Percentiles rank a stretch among this genome's conserved stretches.
Evolutionary conservation across 35 echinoderm and acorn worm genomes (phyloP).

Genomic region (Anneissia japonica): DNA sequence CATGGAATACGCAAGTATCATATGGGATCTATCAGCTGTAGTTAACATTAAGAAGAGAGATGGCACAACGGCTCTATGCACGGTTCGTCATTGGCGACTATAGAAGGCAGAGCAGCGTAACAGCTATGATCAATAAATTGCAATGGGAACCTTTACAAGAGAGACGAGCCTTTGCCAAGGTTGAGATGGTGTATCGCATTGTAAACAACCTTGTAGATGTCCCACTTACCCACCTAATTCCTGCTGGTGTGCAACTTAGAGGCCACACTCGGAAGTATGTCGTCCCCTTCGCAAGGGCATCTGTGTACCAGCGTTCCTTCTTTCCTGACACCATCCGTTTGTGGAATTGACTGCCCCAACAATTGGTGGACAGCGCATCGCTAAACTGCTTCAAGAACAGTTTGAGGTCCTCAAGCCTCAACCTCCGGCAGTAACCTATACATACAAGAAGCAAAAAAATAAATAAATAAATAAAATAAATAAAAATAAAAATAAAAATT

Average conservation of each 20-base stretch:
- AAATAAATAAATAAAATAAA: too few relatives aligned
- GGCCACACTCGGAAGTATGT: too few relatives aligned
- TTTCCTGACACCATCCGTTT: constrained; percentile 9
- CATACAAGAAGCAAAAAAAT: too few relatives aligned
- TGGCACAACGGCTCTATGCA: constrained; percentile 8
- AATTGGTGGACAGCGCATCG: too few relatives aligned
- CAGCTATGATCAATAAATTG: constrained; percentile 21
- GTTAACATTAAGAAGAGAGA: constrained; percentile 16
- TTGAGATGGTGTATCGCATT: constrained; percentile 11
- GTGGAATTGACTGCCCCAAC: constrained; percentile 5
- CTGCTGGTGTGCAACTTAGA: too few relatives aligned
- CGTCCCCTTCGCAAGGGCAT: background rate
- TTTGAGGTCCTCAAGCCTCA: too few relatives aligned
- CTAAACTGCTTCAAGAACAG: too few relatives aligned
- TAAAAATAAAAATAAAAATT: too few relatives aligned
- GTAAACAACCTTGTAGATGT: constrained; percentile 21
- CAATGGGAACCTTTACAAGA: constrained; percentile 38
- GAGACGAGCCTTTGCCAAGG: constrained; percentile 13
- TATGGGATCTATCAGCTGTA: background rate
- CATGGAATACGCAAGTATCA: background rate
- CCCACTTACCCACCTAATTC: background rate
- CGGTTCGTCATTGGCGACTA: constrained; percentile 3
- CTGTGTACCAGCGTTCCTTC: background rate
- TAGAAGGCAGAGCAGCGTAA: constrained; percentile 4
- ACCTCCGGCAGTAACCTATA: too few relatives aligned